Evolutionary conservation across 2,113 vertebrate genomes (phyloP), one percentile per base, ranked within the genome.

Genomic region (Microcebus tavaratra): DNA sequence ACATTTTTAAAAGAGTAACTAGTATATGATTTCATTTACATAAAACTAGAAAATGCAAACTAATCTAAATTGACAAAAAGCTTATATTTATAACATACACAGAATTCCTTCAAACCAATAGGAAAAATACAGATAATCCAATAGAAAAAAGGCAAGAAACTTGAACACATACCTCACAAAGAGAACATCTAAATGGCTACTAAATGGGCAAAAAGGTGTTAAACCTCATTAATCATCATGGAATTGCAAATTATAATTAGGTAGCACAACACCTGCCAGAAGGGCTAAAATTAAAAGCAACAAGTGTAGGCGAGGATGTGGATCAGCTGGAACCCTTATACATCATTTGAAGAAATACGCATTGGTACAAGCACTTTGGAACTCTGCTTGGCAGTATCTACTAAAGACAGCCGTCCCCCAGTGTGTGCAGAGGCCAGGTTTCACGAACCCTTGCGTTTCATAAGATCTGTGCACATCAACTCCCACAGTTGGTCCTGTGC

Each of bases 211-310:
- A 21, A 29, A 39, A 29, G 20, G 48, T 5, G 17, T 4, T 0
- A 20, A 2, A 6, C 5, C 2, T 76, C 85, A 63, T 6, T 6
- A 34, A 8, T 20, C 42, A 2, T 5, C 15, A 29, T n/a, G 10
- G 50, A 48, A 11, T 0, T 23, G 1, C 23, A 36, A 27, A 5
- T 55, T 5, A 25, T 0, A 48, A 39, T 7, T 0, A 48, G 63
- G 2, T 20, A 20, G 10, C 25, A 42, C 18, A 0, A 4, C 0
- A 6, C 29, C 21, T 55, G 45, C 6, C 55, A 7, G n/a, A 17
- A 73, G 61, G 34, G 25, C 25, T 53, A 6, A 8, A 5, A 5
- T 0, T 8, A 12, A 20, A 80, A 63, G 42, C 25, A 27, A n/a
- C 21, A 29, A 25, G 12, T 8, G 2, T 0, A 15, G 15, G 39